phyloP scores from a whole-genome alignment of 2,888 invertebrate genomes.

The Patella ulyssiponensis region DNA sequence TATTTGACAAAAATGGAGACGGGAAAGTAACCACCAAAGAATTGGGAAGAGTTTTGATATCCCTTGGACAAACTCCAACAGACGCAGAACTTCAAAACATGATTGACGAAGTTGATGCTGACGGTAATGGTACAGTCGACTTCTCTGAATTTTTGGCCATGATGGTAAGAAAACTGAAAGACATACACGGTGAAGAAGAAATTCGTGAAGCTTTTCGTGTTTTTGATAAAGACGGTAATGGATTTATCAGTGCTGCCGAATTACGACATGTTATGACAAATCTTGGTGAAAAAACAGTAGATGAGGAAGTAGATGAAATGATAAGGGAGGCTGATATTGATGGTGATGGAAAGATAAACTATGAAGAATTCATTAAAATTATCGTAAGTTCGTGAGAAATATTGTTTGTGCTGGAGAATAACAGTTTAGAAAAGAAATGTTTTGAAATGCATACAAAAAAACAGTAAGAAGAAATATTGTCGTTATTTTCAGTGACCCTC shows the following conservation, averaged over 20 bases:
- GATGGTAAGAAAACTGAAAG: conserved; percentile 99
- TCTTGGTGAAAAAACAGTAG: conserved; percentile 97
- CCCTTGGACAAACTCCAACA: conserved; percentile 75
- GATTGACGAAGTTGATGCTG: conserved; percentile 85
- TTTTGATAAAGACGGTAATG: conserved; percentile 99
- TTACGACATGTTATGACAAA: conserved; percentile 99
- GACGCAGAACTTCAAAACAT: background rate
- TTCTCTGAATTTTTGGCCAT: conserved; percentile 99
- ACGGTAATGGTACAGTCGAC: conserved; percentile 96
- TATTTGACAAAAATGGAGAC: conserved; percentile 75
- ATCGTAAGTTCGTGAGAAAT: background rate
- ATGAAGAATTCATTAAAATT: conserved; percentile 78
- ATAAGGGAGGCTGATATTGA: conserved; percentile 98
- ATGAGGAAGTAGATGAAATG: conserved; percentile 99
- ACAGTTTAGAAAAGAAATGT: no score
- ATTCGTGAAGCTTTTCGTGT: conserved; percentile 98
- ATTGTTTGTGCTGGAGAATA: no score
- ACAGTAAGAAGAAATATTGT: no score
- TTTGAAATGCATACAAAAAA: no score
- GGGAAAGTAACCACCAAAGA: conserved; percentile 99
- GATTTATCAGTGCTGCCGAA: conserved; percentile 98
- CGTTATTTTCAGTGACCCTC: no score
- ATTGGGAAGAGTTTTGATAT: conserved; percentile 99
- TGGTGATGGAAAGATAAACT: conserved; percentile 98
- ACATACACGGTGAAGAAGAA: conserved; percentile 98